A percentile compares a stretch with the other conserved stretches of the same genome.
These are phyloP conservation scores for Numenius arquata DNA, from an alignment of 2,113 vertebrate species.

Conservation along the genomic window DNA sequence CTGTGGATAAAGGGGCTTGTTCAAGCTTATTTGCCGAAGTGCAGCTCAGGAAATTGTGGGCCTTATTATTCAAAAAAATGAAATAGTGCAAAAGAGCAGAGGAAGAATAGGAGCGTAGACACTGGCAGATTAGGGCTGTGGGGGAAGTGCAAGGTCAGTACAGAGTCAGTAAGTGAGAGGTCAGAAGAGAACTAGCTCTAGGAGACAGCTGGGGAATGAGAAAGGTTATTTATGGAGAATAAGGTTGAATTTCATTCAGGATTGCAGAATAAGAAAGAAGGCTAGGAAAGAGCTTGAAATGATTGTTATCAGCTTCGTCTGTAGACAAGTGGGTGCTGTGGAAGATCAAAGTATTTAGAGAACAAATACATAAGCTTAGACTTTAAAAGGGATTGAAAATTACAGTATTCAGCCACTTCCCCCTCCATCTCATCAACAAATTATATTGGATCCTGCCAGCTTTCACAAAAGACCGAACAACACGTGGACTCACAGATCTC, in stretches of 20 bases:
- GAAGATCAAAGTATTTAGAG: background rate
- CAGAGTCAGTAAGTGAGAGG: slow-evolving; percentile 38
- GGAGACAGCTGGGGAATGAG: slow-evolving; percentile 31
- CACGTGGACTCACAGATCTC: background rate
- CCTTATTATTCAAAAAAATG: background rate
- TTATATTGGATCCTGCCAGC: background rate
- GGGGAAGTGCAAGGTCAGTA: slow-evolving; percentile 33
- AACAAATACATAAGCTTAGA: background rate
- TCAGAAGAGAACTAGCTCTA: slow-evolving; percentile 6
- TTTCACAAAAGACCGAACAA: background rate
- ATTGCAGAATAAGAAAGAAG: slow-evolving; percentile 10
- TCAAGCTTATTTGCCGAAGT: background rate
- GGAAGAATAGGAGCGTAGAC: slow-evolving; percentile 19
- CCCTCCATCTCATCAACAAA: background rate
- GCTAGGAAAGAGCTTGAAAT: background rate
- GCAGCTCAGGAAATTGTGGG: slow-evolving; percentile 16
- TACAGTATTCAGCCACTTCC: background rate
- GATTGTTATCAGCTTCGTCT: background rate
- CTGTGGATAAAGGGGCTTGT: background rate
- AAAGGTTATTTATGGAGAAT: slow-evolving; percentile 51
- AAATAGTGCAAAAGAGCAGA: slow-evolving; percentile 16
- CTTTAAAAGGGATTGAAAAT: background rate
- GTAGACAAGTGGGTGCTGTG: background rate
- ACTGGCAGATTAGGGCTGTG: background rate
- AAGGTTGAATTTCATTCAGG: slow-evolving; percentile 35